Evolutionary conservation across 2,113 vertebrate species (phyloP).

Genomic region (Laticauda laticaudata): DNA sequence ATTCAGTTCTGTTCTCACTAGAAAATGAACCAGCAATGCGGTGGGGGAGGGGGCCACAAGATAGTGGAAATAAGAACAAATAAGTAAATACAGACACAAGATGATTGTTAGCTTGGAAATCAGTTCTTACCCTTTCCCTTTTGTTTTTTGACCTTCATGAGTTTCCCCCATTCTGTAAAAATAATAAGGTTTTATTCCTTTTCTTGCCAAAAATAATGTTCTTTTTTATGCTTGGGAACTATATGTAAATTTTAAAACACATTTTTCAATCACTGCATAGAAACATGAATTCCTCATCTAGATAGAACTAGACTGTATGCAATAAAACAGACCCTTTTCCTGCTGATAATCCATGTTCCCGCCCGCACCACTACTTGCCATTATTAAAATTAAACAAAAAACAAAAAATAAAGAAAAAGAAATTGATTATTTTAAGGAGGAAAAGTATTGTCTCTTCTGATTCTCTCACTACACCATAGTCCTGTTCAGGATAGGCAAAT

Average conservation of each 20-base stretch:
- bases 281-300: background rate
- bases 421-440: background rate
- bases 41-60: slow-evolving; percentile 46
- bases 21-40: background rate
- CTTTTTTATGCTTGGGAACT: background rate
- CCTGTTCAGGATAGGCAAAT: background rate
- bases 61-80: slow-evolving; percentile 46
- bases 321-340: background rate
- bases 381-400: background rate
- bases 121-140: slow-evolving; percentile 10
- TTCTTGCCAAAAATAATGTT: background rate
- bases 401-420: background rate
- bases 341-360: background rate
- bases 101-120: slow-evolving; percentile 33
- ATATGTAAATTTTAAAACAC: background rate
- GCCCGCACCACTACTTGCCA: no score
- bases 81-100: slow-evolving; percentile 37
- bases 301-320: background rate
- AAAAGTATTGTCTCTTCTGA: background rate
- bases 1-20: slow-evolving; percentile 26
- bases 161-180: background rate
- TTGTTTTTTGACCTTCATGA: slow-evolving; percentile 16
- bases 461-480: background rate
- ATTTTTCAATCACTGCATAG: background rate
- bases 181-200: background rate